phyloP scores from a whole-genome alignment of 2,888 invertebrate genomes.

The Cerastoderma edule region DNA sequence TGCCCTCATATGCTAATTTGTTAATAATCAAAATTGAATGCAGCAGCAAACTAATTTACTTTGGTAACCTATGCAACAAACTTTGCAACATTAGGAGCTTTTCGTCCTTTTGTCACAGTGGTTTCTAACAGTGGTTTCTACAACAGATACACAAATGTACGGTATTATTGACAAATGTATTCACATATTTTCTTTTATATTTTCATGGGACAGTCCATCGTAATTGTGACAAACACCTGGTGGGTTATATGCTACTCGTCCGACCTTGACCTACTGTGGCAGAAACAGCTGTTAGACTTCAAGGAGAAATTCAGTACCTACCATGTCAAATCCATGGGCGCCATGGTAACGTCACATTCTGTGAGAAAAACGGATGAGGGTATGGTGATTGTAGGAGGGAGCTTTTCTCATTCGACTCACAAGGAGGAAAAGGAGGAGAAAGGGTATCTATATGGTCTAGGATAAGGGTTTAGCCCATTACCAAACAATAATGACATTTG shows the following conservation, averaged over 20 bases:
- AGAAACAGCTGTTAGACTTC: constrained; percentile 68
- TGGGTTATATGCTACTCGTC: constrained; percentile 78
- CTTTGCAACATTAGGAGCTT: background rate
- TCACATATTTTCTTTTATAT: background rate
- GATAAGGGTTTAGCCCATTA: background rate
- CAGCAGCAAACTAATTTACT: too few relatives aligned
- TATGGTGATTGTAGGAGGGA: constrained; percentile 78
- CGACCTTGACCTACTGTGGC: constrained; percentile 76
- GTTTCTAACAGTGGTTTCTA: too few relatives aligned
- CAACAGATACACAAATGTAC: too few relatives aligned
- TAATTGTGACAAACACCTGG: constrained; percentile 80
- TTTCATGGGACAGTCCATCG: constrained; percentile 73
- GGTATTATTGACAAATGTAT: too few relatives aligned
- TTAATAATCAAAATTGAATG: too few relatives aligned
- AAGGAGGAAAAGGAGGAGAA: constrained; percentile 36
- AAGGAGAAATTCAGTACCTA: constrained; percentile 67
- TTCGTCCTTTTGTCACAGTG: background rate
- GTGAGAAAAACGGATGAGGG: constrained; percentile 78
- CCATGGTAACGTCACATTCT: constrained; percentile 75
- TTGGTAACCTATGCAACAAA: too few relatives aligned
- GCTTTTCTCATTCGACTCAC: constrained; percentile 72
- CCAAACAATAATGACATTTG: background rate
- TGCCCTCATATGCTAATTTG: too few relatives aligned
- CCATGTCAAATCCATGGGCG: constrained; percentile 76
- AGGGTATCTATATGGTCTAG: constrained; percentile 1